Evolutionary conservation across 2,888 invertebrate species (phyloP).

Genomic region (Syritta pipiens): DNA sequence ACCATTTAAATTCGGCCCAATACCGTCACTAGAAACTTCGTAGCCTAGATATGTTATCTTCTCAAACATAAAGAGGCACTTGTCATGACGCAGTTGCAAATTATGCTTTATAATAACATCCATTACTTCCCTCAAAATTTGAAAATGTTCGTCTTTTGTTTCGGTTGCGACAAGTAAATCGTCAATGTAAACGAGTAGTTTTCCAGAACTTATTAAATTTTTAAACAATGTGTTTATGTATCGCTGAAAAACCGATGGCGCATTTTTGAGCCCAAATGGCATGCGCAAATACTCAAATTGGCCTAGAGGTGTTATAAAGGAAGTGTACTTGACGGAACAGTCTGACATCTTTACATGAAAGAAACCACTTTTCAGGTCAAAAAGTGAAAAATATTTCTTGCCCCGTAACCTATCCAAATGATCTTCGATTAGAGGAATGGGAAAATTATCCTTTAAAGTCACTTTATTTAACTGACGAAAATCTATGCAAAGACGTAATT

Average conservation of each 20-base stretch:
- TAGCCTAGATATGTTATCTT: slow-evolving; percentile 18
- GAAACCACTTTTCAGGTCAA: slow-evolving; percentile 11
- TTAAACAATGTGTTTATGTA: slow-evolving; percentile 22
- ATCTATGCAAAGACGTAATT: slow-evolving; percentile 20
- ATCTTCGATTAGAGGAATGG: slow-evolving; percentile 18
- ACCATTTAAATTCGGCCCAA: slow-evolving; percentile 19
- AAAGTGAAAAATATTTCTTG: slow-evolving; percentile 6
- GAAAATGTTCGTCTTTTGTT: slow-evolving; percentile 47
- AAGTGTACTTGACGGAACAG: slow-evolving; percentile 1
- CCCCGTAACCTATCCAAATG: slow-evolving; percentile 16
- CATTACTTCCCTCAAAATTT: slow-evolving; percentile 28
- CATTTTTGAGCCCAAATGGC: slow-evolving; percentile 14
- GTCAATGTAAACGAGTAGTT: slow-evolving; percentile 70
- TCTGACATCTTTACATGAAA: slow-evolving; percentile 17
- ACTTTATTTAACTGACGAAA: slow-evolving; percentile 19
- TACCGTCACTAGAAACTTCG: slow-evolving; percentile 14
- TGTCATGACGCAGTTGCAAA: slow-evolving; percentile 58
- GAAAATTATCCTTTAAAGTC: slow-evolving; percentile 22
- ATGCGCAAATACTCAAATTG: too few relatives aligned
- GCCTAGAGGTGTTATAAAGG: too few relatives aligned
- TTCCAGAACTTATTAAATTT: slow-evolving; percentile 18
- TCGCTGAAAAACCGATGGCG: slow-evolving; percentile 19
- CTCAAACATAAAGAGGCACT: slow-evolving; percentile 67
- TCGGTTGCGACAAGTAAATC: slow-evolving; percentile 70
- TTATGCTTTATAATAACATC: slow-evolving; percentile 54